Evolutionary conservation across 2,888 invertebrate genomes (phyloP), one percentile per base, ranked within the genome.

Genomic region (Chorisops tibialis): DNA sequence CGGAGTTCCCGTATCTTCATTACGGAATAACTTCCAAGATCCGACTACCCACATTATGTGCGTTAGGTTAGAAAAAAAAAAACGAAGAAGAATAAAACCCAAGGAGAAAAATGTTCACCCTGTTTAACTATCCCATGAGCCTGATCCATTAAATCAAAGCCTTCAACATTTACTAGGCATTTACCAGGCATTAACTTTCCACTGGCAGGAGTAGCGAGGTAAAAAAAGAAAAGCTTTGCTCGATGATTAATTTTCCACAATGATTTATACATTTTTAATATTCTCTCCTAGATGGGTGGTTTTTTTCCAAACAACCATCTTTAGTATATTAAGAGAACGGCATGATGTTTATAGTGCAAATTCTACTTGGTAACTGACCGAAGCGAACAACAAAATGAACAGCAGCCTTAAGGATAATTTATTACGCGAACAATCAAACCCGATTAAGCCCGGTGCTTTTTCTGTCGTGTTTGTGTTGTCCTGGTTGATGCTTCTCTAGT

Each of bases 201-300:
- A 18, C 45, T 43, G 6, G 30, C 56, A 30, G 18, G 2, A 35
- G 11, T 22, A 30, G 16, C 30, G n/a, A 12, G 30, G 30, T 3
- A 21, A 30, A 45, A 43, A 30, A 30, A 9, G 9, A 30, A 43
- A 56, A 14, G 22, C 18, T 43, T 22, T 21, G 45, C 24, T 35
- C 30, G 16, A 54, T 54, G 43, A 56, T 56, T 24, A 56, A 56
- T 56, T 56, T 56, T 45, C 30, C 30, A 16, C 56, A 35, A 56
- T 56, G 56, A 56, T 56, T 56, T 56, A 56, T 56, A 30, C 43
- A 56, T 56, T 56, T 56, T 56, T 56, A 56, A 56, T 56, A 56
- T 35, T 56, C 45, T 39, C 45, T 7, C 11, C 41, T 35, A 19
- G 39, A 5, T 19, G 9, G 51, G 47, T 30, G 30, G 30, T 30